These are phyloP conservation scores for Diaprepes abbreviatus DNA, from an alignment of 2,888 invertebrate species.

Conservation along the genomic window DNA sequence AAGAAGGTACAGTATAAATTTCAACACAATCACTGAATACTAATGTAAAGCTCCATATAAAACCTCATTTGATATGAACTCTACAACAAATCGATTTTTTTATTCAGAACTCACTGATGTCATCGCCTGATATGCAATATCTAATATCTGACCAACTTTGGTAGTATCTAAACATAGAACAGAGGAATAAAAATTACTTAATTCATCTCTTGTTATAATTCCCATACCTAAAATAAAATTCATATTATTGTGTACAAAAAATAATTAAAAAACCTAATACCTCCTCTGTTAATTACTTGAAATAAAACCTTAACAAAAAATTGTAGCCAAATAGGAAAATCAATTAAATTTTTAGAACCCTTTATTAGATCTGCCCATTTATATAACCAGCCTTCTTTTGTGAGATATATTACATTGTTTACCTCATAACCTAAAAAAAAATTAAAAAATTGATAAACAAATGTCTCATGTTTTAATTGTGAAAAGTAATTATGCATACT, in stretches of 20 bases:
- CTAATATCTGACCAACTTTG: slow-evolving; percentile 76
- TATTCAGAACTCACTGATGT: slow-evolving; percentile 75
- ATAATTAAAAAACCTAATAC: slow-evolving; percentile 64
- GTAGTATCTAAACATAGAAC: slow-evolving; percentile 76
- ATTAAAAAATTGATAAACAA: too few relatives aligned
- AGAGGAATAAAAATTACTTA: slow-evolving; percentile 79
- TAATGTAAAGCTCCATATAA: too few relatives aligned
- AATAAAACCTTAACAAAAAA: slow-evolving; percentile 81
- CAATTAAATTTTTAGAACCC: slow-evolving; percentile 70
- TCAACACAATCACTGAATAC: too few relatives aligned
- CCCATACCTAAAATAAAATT: slow-evolving; percentile 70
- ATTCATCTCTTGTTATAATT: slow-evolving; percentile 76
- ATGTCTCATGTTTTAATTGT: too few relatives aligned
- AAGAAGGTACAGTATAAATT: not conserved
- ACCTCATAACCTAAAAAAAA: slow-evolving; percentile 62
- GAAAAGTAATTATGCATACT: too few relatives aligned
- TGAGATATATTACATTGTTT: slow-evolving; percentile 69
- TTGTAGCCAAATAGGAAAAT: slow-evolving; percentile 81
- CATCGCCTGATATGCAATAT: slow-evolving; percentile 78
- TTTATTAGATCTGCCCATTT: slow-evolving; percentile 76
- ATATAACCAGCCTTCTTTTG: slow-evolving; percentile 79
- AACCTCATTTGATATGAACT: too few relatives aligned
- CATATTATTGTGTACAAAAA: not conserved
- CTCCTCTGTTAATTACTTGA: slow-evolving; percentile 78
- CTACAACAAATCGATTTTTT: not conserved